Base-by-base conservation (phyloP, 2,888 invertebrate species). In the Protula sp. region DNA sequence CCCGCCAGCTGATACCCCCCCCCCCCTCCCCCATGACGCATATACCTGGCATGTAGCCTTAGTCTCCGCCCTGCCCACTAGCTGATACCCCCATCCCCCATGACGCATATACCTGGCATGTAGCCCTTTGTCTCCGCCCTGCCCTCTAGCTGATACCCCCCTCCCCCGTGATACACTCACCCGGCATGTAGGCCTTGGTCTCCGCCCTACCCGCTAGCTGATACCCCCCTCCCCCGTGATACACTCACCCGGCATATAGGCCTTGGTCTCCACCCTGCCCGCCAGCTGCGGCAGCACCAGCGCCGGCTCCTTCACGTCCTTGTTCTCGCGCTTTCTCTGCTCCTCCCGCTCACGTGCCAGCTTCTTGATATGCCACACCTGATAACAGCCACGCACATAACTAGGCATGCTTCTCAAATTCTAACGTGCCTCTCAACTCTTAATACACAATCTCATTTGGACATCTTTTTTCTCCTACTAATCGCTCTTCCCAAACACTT, bases 81-180 rank as follows among this genome's bases (percentile, higher is more conserved):
- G n/a, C n/a, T n/a, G n/a, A n/a, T n/a, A n/a, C n/a, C n/a, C n/a
- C n/a, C n/a, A n/a, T n/a, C n/a, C n/a, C n/a, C n/a, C n/a, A n/a
- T n/a, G n/a, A n/a, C n/a, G n/a, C n/a, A n/a, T n/a, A n/a, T 65
- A 81, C 81, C 77, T 67, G 82, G 82, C 65, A 72, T 76, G 67
- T 82, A 82, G n/a, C 73, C 64, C 54, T 70, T 76, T 24, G 70
- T 74, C 61, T 82, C 82, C 19, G 74, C 66, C 60, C 76, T 76
- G 14, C 26, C 56, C 5, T 77, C 74, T 50, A 77, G 67, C 58
- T 77, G 75, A 3, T n/a, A n/a, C n/a, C n/a, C n/a, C n/a, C n/a
- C n/a, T n/a, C n/a, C n/a, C n/a, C n/a, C n/a, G n/a, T n/a, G 9
- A 38, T 38, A 19, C 9, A 38, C 38, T 38, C 65, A 81, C 81